Evolutionary conservation across 2,797 vertebrate species (phyloP).

Genomic region (Craterocephalus amniculus): DNA sequence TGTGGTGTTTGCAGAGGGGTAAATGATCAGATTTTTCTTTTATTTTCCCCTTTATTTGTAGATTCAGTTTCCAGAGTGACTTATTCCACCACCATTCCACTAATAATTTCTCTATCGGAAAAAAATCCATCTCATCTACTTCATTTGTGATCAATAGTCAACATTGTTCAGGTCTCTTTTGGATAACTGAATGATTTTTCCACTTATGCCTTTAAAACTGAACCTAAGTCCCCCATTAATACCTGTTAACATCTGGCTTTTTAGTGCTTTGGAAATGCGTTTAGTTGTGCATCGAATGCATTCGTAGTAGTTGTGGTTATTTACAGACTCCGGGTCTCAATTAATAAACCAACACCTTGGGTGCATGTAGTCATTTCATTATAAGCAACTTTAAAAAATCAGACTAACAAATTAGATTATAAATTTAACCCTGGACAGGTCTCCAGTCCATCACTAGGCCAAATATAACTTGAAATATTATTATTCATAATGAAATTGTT

Average conservation of each 20-base stretch:
- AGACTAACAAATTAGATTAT: too few species aligned
- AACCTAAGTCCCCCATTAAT: background rate
- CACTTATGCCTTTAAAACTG: background rate
- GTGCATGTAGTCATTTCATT: background rate
- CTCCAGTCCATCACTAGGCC: too few species aligned
- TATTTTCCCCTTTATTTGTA: conserved; percentile 42
- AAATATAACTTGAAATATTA: too few species aligned
- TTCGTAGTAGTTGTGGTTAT: background rate
- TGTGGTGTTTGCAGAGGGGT: conserved; percentile 29
- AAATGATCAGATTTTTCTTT: conserved; percentile 44
- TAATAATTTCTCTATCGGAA: too few species aligned
- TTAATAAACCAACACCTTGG: background rate
- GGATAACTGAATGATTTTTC: too few species aligned
- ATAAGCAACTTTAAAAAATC: too few species aligned
- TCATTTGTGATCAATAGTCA: too few species aligned
- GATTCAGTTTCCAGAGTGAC: conserved; percentile 2
- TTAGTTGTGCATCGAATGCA: background rate
- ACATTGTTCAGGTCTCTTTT: background rate
- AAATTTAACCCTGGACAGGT: too few species aligned
- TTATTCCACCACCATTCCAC: background rate
- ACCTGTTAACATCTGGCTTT: background rate
- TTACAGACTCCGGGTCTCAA: background rate
- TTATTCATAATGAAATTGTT: too few species aligned
- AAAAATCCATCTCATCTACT: too few species aligned
- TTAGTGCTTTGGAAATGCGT: background rate